Evolutionary conservation across 2,113 vertebrate species (phyloP).

Genomic region (Nothobranchius kuhntae): DNA sequence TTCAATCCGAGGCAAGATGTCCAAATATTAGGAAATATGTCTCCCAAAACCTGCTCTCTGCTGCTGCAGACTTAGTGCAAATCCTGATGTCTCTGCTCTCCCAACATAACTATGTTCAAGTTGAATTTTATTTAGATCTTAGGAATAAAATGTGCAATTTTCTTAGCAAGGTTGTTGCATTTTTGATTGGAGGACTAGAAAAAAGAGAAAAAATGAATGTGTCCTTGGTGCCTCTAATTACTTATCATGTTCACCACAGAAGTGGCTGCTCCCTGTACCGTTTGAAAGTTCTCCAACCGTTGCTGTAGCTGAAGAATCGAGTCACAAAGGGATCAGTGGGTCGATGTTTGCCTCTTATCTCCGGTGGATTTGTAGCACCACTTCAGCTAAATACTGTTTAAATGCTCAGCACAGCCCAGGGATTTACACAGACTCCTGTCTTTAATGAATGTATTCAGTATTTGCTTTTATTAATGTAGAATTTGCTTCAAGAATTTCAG

Average conservation of each 20-base stretch:
- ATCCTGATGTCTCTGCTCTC: too few relatives aligned
- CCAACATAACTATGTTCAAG: too few relatives aligned
- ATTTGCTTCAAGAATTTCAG: rapidly evolving
- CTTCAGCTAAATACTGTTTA: conserved; percentile 21
- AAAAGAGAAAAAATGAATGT: conserved; percentile 4
- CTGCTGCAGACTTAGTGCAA: too few relatives aligned
- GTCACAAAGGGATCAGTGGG: conserved; percentile 2
- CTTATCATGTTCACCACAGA: conserved; percentile 2
- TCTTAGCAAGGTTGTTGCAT: background rate
- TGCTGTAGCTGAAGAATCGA: background rate
- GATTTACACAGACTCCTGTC: background rate
- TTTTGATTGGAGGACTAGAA: background rate
- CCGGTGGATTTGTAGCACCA: conserved; percentile 25
- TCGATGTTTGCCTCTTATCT: conserved; percentile 25
- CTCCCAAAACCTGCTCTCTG: too few relatives aligned
- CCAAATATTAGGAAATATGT: too few relatives aligned
- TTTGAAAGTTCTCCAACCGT: background rate
- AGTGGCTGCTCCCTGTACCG: background rate
- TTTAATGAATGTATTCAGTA: conserved; percentile 2
- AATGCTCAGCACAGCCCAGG: conserved; percentile 7
- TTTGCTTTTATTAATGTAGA: background rate
- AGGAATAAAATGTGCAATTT: too few relatives aligned
- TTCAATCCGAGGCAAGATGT: too few relatives aligned
- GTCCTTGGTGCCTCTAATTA: conserved; percentile 6
- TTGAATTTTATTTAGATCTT: too few relatives aligned